Evolutionary conservation across 2,797 vertebrate species (phyloP).

Genomic region (Esox lucius): DNA sequence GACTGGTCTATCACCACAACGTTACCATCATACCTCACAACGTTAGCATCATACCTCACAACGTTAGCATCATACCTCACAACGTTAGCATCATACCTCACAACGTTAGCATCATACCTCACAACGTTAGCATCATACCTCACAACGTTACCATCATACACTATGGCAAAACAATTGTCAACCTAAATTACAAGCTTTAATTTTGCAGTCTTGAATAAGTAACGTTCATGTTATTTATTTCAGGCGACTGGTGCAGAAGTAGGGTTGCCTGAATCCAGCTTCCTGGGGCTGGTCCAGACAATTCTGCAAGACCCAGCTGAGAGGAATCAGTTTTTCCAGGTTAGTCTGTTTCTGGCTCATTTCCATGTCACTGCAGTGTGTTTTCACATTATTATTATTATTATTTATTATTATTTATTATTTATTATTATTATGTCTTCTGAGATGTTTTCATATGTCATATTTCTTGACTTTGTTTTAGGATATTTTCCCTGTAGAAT

Average conservation of each 20-base stretch:
- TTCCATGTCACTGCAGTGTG: background rate
- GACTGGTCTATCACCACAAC: too few relatives aligned
- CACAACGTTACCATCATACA: background rate
- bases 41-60: too few relatives aligned
- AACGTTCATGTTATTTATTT: background rate
- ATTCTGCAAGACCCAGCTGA: conserved; percentile 47
- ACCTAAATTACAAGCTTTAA: background rate
- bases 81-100: too few relatives aligned
- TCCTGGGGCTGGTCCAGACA: conserved; percentile 62
- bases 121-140: too few relatives aligned
- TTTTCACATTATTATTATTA: background rate
- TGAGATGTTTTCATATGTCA: background rate
- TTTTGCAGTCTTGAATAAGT: background rate
- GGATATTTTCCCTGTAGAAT: conserved; percentile 69
- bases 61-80: too few relatives aligned
- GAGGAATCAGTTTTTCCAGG: conserved; percentile 55
- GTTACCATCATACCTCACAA: too few relatives aligned
- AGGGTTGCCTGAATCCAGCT: conserved; percentile 62
- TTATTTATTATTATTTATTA: too few relatives aligned
- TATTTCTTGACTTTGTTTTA: conserved; percentile 33
- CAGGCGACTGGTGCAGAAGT: conserved; percentile 41
- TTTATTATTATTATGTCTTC: too few relatives aligned
- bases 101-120: too few relatives aligned
- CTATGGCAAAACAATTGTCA: background rate
- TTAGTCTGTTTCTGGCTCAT: conserved; percentile 28